Base-by-base conservation (phyloP, 2,113 vertebrate species). In the Osmerus eperlanus region DNA sequence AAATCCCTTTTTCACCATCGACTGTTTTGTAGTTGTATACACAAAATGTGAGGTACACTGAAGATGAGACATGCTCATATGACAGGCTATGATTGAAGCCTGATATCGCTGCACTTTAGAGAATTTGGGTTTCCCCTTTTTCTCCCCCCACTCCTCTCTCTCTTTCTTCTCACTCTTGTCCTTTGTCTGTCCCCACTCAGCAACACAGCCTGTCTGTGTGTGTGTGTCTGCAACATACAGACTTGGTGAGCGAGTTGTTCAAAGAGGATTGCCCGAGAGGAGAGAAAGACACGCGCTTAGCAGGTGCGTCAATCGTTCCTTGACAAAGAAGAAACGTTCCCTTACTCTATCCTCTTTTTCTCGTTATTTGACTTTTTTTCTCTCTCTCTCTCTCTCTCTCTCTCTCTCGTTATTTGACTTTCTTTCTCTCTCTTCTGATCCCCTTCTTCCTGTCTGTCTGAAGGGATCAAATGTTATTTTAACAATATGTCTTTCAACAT, bases 91-190 rank as follows among this genome's bases (percentile, higher is more conserved):
- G 41, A 47, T 12, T 41, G 12, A 29, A 16, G 11, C 60, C 58
- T 60, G 78, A 85, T 83, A 80, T 71, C 65, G 76, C 77, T 79
- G 69, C 61, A 52, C 75, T 78, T 8, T n/a, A 15, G 32, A 36
- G 32, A 36, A 36, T 36, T 36, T 36, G 32, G 4, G 7, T 36
- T 36, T 36, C 32, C 32, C 32, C 32, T 36, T 36, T 36, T 36
- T 36, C 25, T 28, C 15, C 21, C 3, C 54, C 55, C 52, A 68
- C 68, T 77, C 73, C 78, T 80, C 68, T 55, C 67, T 70, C 70
- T 55, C 18, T 61, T 19, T 72, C 70, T n/a, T 15, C 76, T 67
- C 65, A 64, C 71, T 12, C 71, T 23, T 28, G 28, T 29, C 60
- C 60, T 19, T 16, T 15, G 14, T 28, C 32, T 15, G 7, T 29